These are phyloP conservation scores for Dryobates pubescens DNA, from an alignment of 2,797 vertebrate species.

Conservation along the genomic window DNA sequence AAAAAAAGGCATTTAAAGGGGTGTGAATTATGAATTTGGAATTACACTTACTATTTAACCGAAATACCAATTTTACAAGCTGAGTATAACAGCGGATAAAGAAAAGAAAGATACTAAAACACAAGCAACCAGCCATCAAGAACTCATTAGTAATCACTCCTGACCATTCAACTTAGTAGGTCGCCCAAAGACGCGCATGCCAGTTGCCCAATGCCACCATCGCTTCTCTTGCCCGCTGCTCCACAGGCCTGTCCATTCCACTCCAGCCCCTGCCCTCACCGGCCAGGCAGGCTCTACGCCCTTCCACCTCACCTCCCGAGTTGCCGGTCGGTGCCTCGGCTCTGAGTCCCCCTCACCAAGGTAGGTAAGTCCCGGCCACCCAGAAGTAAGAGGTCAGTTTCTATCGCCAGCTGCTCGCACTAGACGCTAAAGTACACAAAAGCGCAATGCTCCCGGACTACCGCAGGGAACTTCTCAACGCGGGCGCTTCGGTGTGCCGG, in stretches of 20 bases:
- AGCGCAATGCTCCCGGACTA: not conserved
- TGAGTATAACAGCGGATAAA: not conserved
- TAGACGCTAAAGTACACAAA: not conserved
- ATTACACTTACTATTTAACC: not conserved
- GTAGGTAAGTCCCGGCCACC: not conserved
- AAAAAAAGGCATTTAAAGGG: not conserved
- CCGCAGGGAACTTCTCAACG: not conserved
- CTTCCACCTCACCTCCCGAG: not conserved
- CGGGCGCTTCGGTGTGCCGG: not conserved
- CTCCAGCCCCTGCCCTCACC: too few species aligned
- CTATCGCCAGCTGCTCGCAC: not conserved
- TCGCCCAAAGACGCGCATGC: too few species aligned
- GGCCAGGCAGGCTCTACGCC: not conserved
- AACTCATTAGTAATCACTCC: not conserved
- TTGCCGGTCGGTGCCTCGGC: not conserved
- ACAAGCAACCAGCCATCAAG: not conserved
- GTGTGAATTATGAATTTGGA: not conserved
- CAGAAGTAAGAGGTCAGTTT: not conserved
- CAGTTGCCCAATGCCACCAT: not conserved
- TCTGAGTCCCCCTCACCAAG: not conserved
- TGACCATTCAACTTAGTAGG: rapidly evolving
- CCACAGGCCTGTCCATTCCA: not conserved
- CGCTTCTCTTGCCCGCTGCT: not conserved
- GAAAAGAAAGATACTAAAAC: too few species aligned
- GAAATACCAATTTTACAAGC: not conserved